Conservation (phyloP, 2,113 vertebrate species). For the Tragelaphus scriptus region DNA sequence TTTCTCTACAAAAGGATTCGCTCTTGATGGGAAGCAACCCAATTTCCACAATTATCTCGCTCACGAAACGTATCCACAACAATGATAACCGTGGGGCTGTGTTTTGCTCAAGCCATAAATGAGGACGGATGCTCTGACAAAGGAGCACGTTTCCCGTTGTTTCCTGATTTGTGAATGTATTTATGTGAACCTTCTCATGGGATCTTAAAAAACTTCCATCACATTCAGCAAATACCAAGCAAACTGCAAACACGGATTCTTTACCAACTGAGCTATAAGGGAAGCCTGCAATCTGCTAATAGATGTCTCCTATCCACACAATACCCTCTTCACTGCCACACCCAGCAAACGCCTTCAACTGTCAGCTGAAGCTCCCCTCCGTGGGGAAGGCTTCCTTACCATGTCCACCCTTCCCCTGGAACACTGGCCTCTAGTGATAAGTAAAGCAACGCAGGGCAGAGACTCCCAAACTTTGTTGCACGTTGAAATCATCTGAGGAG, state of each 20-base stretch:
- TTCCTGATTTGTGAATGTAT: conserved; percentile 34
- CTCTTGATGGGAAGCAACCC: conserved; percentile 27
- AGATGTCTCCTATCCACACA: background rate
- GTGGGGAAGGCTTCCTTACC: rapidly evolving
- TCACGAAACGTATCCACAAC: conserved; percentile 31
- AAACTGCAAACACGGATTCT: background rate
- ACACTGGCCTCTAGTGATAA: too few relatives aligned
- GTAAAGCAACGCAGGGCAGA: background rate
- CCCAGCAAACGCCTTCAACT: rapidly evolving
- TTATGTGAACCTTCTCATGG: conserved; percentile 40
- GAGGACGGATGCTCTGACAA: conserved; percentile 5
- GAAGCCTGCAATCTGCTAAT: background rate
- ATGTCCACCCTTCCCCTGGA: rapidly evolving
- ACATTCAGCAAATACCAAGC: conserved; percentile 1
- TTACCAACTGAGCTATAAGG: background rate
- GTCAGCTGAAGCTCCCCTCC: background rate
- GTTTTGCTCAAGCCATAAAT: conserved; percentile 42
- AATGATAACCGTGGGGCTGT: background rate
- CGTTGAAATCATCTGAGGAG: rapidly evolving
- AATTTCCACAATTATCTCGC: conserved; percentile 57
- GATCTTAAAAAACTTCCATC: background rate
- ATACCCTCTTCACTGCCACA: background rate
- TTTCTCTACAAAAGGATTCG: conserved; percentile 64
- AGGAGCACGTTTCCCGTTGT: background rate
- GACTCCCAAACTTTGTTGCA: background rate